These are phyloP conservation scores for Diorhabda sublineata DNA, from an alignment of 1,140 invertebrate species.

Conservation along the genomic window DNA sequence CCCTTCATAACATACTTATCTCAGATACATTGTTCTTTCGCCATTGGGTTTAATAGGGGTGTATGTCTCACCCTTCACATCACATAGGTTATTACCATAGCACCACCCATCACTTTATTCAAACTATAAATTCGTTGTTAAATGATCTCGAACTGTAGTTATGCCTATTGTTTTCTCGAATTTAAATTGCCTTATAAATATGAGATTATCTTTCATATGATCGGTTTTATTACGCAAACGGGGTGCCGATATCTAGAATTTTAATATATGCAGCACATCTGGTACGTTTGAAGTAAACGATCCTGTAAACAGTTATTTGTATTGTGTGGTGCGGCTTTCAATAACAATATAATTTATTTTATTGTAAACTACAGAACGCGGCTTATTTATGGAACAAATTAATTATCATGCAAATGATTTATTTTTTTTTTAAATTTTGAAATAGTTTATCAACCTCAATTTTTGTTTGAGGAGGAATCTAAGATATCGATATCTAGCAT, in stretches of 20 bases:
- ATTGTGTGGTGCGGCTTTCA: background rate
- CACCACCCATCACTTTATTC: constrained; percentile 21
- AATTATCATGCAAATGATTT: too few species aligned
- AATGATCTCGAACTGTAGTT: constrained; percentile 21
- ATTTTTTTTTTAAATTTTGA: too few species aligned
- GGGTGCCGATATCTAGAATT: constrained; percentile 3
- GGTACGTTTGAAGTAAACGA: constrained; percentile 16
- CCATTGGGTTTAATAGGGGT: background rate
- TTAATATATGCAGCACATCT: constrained; percentile 26
- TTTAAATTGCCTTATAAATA: constrained; percentile 42
- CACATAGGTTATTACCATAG: constrained; percentile 3
- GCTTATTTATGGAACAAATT: too few species aligned
- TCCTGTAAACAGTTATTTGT: background rate
- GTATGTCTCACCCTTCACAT: constrained; percentile 3
- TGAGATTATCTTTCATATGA: constrained; percentile 33
- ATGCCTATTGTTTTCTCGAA: constrained; percentile 36
- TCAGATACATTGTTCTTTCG: background rate
- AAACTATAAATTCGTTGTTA: constrained; percentile 19
- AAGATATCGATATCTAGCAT: too few species aligned
- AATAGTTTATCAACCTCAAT: too few species aligned
- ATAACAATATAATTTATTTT: too few species aligned
- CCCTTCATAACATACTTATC: too few species aligned
- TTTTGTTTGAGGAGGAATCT: too few species aligned
- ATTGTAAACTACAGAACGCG: too few species aligned
- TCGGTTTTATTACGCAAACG: constrained; percentile 27